Conservation (phyloP, 1,140 invertebrate genomes). For the Nautilus pompilius region DNA sequence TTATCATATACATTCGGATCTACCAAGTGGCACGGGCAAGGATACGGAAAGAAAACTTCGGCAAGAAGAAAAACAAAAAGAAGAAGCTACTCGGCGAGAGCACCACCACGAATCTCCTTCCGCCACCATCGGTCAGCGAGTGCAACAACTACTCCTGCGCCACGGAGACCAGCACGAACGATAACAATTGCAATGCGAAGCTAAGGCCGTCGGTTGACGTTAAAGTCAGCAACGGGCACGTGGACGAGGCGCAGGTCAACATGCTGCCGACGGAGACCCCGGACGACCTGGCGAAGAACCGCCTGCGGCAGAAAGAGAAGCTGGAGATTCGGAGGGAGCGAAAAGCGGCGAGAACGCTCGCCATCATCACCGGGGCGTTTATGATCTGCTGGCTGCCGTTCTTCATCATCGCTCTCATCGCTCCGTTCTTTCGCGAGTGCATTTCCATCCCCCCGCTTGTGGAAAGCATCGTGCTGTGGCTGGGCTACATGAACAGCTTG, state of each 20-base stretch:
- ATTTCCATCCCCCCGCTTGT: constrained; percentile 47
- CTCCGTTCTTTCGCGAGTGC: constrained; percentile 34
- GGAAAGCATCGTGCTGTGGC: constrained; percentile 50
- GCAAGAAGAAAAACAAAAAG: constrained; percentile 20
- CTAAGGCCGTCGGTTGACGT: background rate
- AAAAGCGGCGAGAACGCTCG: constrained; percentile 57
- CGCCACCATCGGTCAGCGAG: background rate
- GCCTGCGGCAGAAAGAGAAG: constrained; percentile 36
- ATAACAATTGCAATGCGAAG: background rate
- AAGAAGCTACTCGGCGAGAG: constrained; percentile 6
- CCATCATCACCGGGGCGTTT: constrained; percentile 56
- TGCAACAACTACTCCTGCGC: background rate
- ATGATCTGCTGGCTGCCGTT: constrained; percentile 56
- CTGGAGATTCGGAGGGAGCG: constrained; percentile 56
- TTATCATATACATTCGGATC: constrained; percentile 52
- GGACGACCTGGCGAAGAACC: constrained; percentile 5
- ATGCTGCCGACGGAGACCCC: constrained; percentile 25
- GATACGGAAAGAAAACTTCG: constrained; percentile 45
- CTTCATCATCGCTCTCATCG: constrained; percentile 49
- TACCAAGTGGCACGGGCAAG: constrained; percentile 44
- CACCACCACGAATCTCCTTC: constrained; percentile 8
- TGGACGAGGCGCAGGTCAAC: constrained; percentile 23
- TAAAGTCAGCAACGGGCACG: constrained; percentile 8
- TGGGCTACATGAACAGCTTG: constrained; percentile 53
- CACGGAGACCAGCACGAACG: constrained; percentile 3